Evolutionary conservation across 2,797 vertebrate genomes (phyloP).

Genomic region (Atherinosoma microstoma): DNA sequence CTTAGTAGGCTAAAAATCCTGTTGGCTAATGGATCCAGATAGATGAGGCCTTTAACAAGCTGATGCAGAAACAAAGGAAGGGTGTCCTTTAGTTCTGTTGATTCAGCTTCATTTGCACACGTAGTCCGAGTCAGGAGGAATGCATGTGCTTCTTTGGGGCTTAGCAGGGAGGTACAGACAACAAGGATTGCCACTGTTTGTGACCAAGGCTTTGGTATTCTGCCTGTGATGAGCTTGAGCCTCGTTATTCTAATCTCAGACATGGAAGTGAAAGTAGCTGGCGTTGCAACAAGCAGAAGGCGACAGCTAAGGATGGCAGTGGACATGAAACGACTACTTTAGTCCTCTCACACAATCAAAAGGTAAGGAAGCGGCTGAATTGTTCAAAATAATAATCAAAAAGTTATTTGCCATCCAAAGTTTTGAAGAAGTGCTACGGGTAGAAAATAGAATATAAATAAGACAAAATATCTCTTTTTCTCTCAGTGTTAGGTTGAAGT

Average conservation of each 20-base stretch:
- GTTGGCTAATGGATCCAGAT: constrained; percentile 27
- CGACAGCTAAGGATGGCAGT: constrained; percentile 12
- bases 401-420: neutral
- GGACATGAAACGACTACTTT: constrained; percentile 9
- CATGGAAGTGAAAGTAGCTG: constrained; percentile 75
- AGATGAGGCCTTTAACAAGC: constrained; percentile 23
- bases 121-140: constrained; percentile 71
- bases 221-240: constrained; percentile 30
- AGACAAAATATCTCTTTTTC: constrained; percentile 7
- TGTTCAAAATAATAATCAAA: neutral
- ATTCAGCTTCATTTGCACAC: constrained; percentile 57
- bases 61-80: constrained; percentile 23
- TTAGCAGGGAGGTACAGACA: constrained; percentile 50
- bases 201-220: constrained; percentile 18
- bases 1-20: constrained; percentile 29
- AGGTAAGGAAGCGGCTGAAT: constrained; percentile 51
- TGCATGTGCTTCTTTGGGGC: constrained; percentile 75
- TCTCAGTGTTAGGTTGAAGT: constrained; percentile 11
- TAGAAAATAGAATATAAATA: neutral
- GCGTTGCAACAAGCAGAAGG: constrained; percentile 45
- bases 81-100: constrained; percentile 48
- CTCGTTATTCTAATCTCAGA: constrained; percentile 41
- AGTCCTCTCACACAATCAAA: neutral
- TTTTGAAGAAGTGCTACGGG: neutral
- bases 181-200: constrained; percentile 73